Evolutionary conservation across 1,140 invertebrate species (phyloP).

Genomic region (Coelopa frigida): DNA sequence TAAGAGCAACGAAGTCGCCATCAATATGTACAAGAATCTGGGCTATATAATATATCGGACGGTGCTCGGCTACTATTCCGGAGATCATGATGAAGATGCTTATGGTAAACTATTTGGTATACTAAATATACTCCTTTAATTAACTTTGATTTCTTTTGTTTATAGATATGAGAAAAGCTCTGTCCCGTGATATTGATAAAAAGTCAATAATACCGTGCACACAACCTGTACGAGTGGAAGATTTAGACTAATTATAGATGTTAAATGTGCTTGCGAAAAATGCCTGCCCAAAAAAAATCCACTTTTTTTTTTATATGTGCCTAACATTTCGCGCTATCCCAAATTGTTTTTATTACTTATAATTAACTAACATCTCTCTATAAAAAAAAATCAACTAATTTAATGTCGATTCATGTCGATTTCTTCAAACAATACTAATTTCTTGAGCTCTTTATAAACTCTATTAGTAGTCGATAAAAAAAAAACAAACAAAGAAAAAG

Average conservation of each 20-base stretch:
- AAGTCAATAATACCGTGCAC: conserved; percentile 89
- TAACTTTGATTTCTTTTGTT: conserved; percentile 31
- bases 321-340: conserved; percentile 7
- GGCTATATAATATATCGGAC: conserved; percentile 96
- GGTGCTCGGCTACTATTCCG: conserved; percentile 96
- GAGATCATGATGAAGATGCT: conserved; percentile 96
- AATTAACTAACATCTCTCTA: too few species aligned
- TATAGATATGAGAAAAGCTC: conserved; percentile 96
- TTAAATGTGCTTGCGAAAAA: conserved; percentile 4
- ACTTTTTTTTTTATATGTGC: conserved; percentile 3
- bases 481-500: too few species aligned
- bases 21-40: conserved; percentile 94
- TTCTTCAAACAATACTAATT: too few species aligned
- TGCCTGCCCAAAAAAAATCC: background rate
- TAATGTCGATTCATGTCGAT: too few species aligned
- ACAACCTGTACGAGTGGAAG: conserved; percentile 91
- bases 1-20: conserved; percentile 94
- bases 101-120: conserved; percentile 63
- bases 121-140: background rate
- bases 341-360: background rate
- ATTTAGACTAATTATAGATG: conserved; percentile 68
- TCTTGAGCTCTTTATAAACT: too few species aligned
- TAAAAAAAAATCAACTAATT: too few species aligned
- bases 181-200: conserved; percentile 85
- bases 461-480: too few species aligned